phyloP scores from a whole-genome alignment of 2,797 vertebrate genomes.

The Pipistrellus pipistrellus region DNA sequence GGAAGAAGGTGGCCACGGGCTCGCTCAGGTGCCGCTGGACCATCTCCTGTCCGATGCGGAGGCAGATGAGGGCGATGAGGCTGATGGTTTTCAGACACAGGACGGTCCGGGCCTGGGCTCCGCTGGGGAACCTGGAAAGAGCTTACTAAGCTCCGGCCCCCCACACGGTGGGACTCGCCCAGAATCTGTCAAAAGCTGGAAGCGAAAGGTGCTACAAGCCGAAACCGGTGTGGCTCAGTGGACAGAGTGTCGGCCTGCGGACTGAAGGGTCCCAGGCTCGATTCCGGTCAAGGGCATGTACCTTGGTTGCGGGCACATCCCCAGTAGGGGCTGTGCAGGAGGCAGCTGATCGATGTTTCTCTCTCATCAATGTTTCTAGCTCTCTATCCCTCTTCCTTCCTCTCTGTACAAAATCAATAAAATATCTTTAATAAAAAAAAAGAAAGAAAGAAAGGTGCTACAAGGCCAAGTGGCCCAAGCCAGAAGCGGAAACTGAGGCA shows the following conservation, averaged over 20 bases:
- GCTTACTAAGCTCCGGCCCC: background rate
- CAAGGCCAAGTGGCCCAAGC: background rate
- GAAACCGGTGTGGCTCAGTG: no score
- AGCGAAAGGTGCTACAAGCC: background rate
- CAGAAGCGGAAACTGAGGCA: background rate
- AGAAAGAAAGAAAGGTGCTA: background rate
- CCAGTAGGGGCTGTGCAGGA: no score
- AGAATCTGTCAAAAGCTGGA: conserved; percentile 17
- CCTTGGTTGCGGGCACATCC: no score
- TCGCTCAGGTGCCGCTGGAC: conserved; percentile 97
- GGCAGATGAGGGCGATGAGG: conserved; percentile 96
- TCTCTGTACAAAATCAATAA: no score
- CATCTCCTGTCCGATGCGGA: conserved; percentile 98
- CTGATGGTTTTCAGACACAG: conserved; percentile 97
- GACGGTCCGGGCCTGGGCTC: conserved; percentile 95
- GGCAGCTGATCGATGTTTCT: no score
- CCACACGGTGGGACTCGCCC: background rate
- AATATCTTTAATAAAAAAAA: no score
- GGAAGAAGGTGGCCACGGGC: conserved; percentile 94
- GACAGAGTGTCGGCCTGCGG: no score
- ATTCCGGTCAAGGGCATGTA: no score
- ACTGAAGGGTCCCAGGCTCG: no score
- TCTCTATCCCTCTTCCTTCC: no score
- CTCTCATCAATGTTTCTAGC: no score
- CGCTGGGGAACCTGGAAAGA: conserved; percentile 94